phyloP scores from a whole-genome alignment of 1,140 invertebrate species.

The Trichonephila clavipes region DNA sequence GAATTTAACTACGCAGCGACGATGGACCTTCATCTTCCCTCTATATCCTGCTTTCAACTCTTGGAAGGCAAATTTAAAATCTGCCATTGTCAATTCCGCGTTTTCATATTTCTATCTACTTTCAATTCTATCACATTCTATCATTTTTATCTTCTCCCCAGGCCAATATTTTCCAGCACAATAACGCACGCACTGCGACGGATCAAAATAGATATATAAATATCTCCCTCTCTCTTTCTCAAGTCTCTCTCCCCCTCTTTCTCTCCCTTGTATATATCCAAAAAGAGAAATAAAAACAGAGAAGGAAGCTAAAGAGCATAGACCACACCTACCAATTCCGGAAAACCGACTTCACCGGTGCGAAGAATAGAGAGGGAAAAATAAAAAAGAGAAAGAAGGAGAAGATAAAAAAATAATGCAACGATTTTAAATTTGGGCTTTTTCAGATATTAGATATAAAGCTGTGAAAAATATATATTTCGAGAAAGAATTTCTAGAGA shows the following conservation, averaged over 20 bases:
- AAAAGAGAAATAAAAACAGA: conserved; percentile 38
- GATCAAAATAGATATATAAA: conserved; percentile 68
- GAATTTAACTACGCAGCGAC: conserved; percentile 37
- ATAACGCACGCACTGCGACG: conserved; percentile 47
- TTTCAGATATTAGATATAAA: conserved; percentile 49
- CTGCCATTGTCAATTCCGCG: conserved; percentile 59
- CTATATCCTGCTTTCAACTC: conserved; percentile 35
- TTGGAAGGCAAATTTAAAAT: conserved; percentile 57
- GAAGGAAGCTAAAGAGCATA: conserved; percentile 39
- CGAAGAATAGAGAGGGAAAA: not conserved
- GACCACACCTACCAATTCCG: conserved; percentile 37
- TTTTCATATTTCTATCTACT: conserved; percentile 54
- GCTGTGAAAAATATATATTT: conserved; percentile 35
- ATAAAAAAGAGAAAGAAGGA: not conserved
- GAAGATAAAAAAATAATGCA: conserved; percentile 13
- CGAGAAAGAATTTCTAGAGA: not conserved
- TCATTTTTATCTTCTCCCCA: conserved; percentile 58
- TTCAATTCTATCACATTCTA: conserved; percentile 58
- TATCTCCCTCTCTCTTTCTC: conserved; percentile 33
- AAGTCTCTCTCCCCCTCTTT: conserved; percentile 5
- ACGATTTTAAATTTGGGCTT: conserved; percentile 42
- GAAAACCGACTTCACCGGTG: conserved; percentile 27
- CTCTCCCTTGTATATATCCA: conserved; percentile 17
- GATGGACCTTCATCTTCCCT: conserved; percentile 35
- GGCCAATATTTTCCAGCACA: conserved; percentile 58